Percentiles rank a stretch among this genome's conserved stretches.
Evolutionary conservation across 2,888 invertebrate genomes (phyloP).

Genomic region (Odontocolon sp.): DNA sequence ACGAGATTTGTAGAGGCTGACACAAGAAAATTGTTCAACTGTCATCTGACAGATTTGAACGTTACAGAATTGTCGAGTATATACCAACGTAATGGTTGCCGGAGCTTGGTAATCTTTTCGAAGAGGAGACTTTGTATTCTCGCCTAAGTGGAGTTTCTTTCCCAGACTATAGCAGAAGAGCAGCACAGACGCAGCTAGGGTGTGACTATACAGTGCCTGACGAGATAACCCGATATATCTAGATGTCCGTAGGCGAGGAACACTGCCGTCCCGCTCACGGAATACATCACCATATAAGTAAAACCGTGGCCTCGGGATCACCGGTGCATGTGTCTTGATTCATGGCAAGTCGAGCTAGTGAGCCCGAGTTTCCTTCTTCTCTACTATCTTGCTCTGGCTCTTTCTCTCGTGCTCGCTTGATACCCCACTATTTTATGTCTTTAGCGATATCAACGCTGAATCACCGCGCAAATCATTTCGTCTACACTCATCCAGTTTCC

Average conservation of each 20-base stretch:
- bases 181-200: no score
- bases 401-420: slow-evolving; percentile 41
- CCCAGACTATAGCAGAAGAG: no score
- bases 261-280: slow-evolving; percentile 57
- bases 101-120: no score
- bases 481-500: slow-evolving; percentile 54
- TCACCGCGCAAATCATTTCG: slow-evolving; percentile 69
- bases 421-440: slow-evolving; percentile 69
- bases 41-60: no score
- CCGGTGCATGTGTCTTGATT: slow-evolving; percentile 66
- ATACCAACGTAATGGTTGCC: no score
- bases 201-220: slow-evolving; percentile 64
- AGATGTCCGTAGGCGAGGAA: slow-evolving; percentile 63
- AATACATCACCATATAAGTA: slow-evolving; percentile 75
- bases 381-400: not conserved
- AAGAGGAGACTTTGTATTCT: no score
- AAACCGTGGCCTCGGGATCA: slow-evolving; percentile 67
- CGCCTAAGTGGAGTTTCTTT: no score
- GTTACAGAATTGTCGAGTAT: no score
- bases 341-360: slow-evolving; percentile 61
- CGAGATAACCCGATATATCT: slow-evolving; percentile 71
- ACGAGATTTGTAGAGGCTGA: no score
- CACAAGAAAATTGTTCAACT: no score
- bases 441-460: slow-evolving; percentile 67
- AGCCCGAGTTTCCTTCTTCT: not conserved